A percentile compares a stretch with the other conserved stretches of the same genome.
Evolutionary conservation across 2,113 vertebrate species (phyloP).

Genomic region (Pseudois nayaur): DNA sequence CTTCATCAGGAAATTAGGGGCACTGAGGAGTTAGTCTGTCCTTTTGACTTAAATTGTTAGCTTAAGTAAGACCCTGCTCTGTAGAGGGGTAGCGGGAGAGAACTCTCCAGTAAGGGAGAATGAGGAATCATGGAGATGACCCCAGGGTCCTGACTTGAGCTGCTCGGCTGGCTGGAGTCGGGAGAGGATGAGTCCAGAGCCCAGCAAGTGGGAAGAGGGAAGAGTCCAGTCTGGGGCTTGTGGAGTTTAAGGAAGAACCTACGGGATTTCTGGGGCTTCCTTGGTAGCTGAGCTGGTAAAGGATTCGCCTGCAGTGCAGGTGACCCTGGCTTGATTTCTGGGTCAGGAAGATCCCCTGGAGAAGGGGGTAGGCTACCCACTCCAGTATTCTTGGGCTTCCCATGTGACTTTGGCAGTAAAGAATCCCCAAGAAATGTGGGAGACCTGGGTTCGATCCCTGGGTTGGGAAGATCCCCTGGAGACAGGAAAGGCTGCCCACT

Average conservation of each 20-base stretch:
- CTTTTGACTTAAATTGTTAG: not conserved
- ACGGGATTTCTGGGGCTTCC: not conserved
- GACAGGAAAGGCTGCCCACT: not conserved
- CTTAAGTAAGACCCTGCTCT: not conserved
- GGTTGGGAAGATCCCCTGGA: not conserved
- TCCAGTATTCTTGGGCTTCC: not conserved
- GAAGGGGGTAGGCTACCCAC: not conserved
- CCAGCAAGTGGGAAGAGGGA: not conserved
- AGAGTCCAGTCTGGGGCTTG: not conserved
- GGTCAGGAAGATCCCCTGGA: rapidly evolving
- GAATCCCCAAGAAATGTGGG: not conserved
- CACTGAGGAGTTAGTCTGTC: not conserved
- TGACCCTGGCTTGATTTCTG: not conserved
- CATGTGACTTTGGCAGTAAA: not conserved
- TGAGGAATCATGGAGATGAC: not conserved
- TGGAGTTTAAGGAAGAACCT: not conserved
- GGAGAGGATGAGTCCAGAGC: not conserved
- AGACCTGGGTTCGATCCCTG: not conserved
- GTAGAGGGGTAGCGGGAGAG: not conserved
- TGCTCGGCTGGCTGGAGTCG: not conserved
- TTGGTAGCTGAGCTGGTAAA: not conserved
- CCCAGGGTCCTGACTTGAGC: not conserved
- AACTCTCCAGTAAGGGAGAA: not conserved
- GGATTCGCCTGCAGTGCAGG: rapidly evolving
- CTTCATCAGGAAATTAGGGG: not conserved